Conservation (phyloP, 2,113 vertebrate species). For the Chaenocephalus aceratus region DNA sequence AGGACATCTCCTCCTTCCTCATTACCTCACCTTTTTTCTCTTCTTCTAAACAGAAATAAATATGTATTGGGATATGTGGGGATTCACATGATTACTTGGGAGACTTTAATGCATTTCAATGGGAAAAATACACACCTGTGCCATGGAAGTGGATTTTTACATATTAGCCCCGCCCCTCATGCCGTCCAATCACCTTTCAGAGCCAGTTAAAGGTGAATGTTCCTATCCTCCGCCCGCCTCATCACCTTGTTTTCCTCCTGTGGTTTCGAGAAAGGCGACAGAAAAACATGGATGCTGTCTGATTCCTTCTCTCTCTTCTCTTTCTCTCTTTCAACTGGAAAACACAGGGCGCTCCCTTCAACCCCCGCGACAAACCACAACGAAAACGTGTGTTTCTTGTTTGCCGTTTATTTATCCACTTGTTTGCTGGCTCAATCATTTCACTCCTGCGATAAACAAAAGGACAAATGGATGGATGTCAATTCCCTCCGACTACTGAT, state of each 20-base stretch:
- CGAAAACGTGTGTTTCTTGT: background rate
- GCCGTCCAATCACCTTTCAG: slow-evolving; percentile 30
- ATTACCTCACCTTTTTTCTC: background rate
- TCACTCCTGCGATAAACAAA: slow-evolving; percentile 39
- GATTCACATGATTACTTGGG: slow-evolving; percentile 17
- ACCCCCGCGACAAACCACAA: background rate
- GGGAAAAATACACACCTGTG: slow-evolving; percentile 26
- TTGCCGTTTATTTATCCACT: slow-evolving; percentile 5
- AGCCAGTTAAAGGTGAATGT: slow-evolving; percentile 22
- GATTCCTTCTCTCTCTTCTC: background rate
- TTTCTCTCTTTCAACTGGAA: slow-evolving; percentile 60
- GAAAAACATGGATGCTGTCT: slow-evolving; percentile 1
- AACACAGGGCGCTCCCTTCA: slow-evolving; percentile 49
- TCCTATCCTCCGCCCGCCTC: slow-evolving; percentile 22
- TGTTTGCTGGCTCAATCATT: slow-evolving; percentile 33
- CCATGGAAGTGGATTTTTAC: slow-evolving; percentile 34
- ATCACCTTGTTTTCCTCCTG: slow-evolving; percentile 18
- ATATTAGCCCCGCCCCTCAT: background rate
- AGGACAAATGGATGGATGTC: slow-evolving; percentile 34
- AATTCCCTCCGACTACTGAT: slow-evolving; percentile 79
- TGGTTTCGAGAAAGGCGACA: slow-evolving; percentile 2
- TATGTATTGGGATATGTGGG: background rate
- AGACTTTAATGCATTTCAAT: slow-evolving; percentile 41
- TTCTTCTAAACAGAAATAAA: background rate
- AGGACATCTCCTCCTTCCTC: background rate